These are phyloP conservation scores for Metridium senile DNA, from an alignment of 92 coral and sea anemone species.

Conservation along the genomic window DNA sequence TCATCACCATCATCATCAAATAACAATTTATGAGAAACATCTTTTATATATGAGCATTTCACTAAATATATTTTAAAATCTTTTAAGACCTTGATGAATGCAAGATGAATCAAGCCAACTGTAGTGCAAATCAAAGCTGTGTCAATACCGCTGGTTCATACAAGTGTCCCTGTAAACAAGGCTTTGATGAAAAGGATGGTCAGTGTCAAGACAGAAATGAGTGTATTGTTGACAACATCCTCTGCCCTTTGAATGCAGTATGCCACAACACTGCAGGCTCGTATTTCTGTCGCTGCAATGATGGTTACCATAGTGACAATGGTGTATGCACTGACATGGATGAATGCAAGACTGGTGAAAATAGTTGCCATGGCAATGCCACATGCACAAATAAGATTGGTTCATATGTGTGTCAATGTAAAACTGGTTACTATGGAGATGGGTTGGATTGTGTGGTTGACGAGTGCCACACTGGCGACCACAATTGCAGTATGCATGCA, in stretches of 20 bases:
- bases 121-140: conserved; percentile 21
- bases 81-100: not conserved
- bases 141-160: conserved; percentile 32
- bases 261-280: conserved; percentile 40
- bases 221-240: not conserved
- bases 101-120: conserved; percentile 2
- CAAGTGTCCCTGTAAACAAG: conserved; percentile 15
- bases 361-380: conserved; percentile 37
- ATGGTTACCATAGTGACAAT: conserved; percentile 12
- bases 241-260: conserved; percentile 5
- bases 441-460: conserved; percentile 37
- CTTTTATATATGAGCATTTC: not conserved
- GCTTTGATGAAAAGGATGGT: conserved; percentile 4
- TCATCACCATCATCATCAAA: too few species aligned
- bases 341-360: conserved; percentile 22
- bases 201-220: conserved; percentile 23
- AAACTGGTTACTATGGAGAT: conserved; percentile 37
- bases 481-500: conserved; percentile 18
- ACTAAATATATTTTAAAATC: not conserved
- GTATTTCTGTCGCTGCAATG: conserved; percentile 19
- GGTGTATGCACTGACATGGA: conserved; percentile 20
- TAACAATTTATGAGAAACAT: not conserved
- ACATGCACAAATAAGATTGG: conserved; percentile 32
- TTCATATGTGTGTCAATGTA: conserved; percentile 24
- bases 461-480: conserved; percentile 15